These are phyloP conservation scores for Congeria kusceri DNA, from an alignment of 2,888 invertebrate genomes.

Conservation along the genomic window DNA sequence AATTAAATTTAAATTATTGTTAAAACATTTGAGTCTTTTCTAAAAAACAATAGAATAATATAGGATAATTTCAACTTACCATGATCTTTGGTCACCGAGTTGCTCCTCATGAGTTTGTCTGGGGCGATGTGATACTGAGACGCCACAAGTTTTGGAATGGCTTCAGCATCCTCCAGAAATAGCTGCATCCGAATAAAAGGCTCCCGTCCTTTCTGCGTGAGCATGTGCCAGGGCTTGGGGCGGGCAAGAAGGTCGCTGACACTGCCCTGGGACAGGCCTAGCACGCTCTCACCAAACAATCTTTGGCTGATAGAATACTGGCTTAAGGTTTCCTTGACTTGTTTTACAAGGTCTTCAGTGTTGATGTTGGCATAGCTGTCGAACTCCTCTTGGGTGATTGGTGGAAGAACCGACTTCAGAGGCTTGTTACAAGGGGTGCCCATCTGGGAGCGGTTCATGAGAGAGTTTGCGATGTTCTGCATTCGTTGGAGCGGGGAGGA, in stretches of 20 bases:
- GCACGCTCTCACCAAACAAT: conserved; percentile 98
- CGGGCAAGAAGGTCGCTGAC: conserved; percentile 98
- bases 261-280: conserved; percentile 90
- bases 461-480: conserved; percentile 98
- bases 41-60: background rate
- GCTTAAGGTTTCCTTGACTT: conserved; percentile 87
- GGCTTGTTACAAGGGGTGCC: conserved; percentile 88
- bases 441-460: conserved; percentile 91
- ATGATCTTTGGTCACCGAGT: conserved; percentile 60
- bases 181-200: conserved; percentile 89
- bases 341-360: conserved; percentile 98
- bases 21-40: background rate
- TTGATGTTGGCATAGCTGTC: conserved; percentile 99
- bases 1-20: background rate
- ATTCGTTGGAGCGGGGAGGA: conserved; percentile 97
- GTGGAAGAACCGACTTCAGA: conserved; percentile 97
- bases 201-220: conserved; percentile 98
- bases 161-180: conserved; percentile 98
- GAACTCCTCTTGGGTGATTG: conserved; percentile 99
- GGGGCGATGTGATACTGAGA: conserved; percentile 99
- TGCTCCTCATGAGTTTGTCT: conserved; percentile 96
- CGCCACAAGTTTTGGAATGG: conserved; percentile 96
- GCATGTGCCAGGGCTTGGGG: conserved; percentile 99
- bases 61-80: conserved; percentile 20
- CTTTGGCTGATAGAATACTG: conserved; percentile 93